phyloP scores from a whole-genome alignment of 2,113 vertebrate genomes.

The Indicator indicator region DNA sequence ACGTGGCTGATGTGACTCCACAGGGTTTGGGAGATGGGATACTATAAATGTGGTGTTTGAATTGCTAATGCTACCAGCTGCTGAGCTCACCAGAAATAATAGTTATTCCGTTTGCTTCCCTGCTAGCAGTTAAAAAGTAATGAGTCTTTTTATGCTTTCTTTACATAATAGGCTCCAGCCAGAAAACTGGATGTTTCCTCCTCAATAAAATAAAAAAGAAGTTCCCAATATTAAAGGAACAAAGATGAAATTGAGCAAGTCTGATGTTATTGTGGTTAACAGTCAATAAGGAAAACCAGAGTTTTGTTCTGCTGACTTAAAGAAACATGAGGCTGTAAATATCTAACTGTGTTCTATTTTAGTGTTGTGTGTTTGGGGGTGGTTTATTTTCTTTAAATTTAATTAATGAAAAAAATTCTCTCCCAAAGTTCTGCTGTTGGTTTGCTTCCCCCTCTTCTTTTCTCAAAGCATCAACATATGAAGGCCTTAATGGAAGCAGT shows the following conservation, averaged over 20 bases:
- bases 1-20: not conserved
- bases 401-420: constrained; percentile 3
- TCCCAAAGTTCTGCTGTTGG: not conserved
- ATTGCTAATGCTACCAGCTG: constrained; percentile 16
- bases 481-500: not conserved
- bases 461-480: not conserved
- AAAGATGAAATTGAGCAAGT: constrained; percentile 62
- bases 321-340: constrained; percentile 64
- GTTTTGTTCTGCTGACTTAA: constrained; percentile 69
- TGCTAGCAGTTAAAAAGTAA: constrained; percentile 68
- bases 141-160: constrained; percentile 70
- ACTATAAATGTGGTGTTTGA: not conserved
- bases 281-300: constrained; percentile 69
- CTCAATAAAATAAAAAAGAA: constrained; percentile 69
- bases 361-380: not conserved
- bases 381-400: not conserved
- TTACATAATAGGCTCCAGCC: constrained; percentile 66
- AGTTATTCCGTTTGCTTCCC: not conserved
- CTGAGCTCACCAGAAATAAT: not conserved
- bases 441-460: not conserved
- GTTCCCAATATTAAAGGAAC: constrained; percentile 66
- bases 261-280: constrained; percentile 69
- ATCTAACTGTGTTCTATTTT: constrained; percentile 61
- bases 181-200: constrained; percentile 66
- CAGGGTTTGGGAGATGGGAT: not conserved